Percentiles rank a stretch among this genome's conserved stretches.
These are phyloP conservation scores for Drosophila nannoptera DNA, from an alignment of 1,140 invertebrate genomes.

Conservation along the genomic window DNA sequence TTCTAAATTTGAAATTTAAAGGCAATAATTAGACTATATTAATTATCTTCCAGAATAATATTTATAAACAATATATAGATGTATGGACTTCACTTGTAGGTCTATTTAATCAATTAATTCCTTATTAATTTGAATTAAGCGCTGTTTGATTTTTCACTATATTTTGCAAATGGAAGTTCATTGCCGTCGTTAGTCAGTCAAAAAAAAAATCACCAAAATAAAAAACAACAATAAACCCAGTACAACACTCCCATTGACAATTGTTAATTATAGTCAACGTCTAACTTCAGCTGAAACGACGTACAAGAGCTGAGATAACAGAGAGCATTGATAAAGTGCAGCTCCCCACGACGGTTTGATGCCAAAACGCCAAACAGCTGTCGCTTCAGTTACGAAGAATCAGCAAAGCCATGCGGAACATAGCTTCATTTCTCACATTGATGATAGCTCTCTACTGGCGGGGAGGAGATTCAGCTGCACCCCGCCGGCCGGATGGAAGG, in stretches of 20 bases:
- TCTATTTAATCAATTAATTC: not conserved
- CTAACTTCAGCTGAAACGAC: conserved; percentile 30
- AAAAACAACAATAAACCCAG: not conserved
- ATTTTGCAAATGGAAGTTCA: conserved; percentile 21
- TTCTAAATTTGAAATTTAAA: not conserved
- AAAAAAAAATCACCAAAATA: conserved; percentile 13
- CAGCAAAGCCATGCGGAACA: conserved; percentile 24
- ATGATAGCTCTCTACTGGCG: conserved; percentile 8
- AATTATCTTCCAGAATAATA: not conserved
- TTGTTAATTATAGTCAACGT: conserved; percentile 34
- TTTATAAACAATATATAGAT: not conserved
- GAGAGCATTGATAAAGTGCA: conserved; percentile 33
- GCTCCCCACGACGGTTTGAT: conserved; percentile 2
- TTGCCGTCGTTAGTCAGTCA: conserved; percentile 21
- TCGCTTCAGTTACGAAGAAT: conserved; percentile 26
- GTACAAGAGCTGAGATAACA: conserved; percentile 38
- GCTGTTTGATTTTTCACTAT: not conserved
- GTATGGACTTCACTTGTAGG: too few relatives aligned
- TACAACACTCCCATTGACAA: conserved; percentile 26
- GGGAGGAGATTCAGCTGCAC: conserved; percentile 6
- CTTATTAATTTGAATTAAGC: not conserved
- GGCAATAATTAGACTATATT: too few relatives aligned
- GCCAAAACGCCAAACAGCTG: conserved; percentile 10
- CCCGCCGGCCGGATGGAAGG: conserved; percentile 56
- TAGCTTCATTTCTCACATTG: conserved; percentile 1